Evolutionary conservation across 2,113 vertebrate genomes (phyloP), one percentile per base, ranked within the genome.

Genomic region (Nannospalax galili): DNA sequence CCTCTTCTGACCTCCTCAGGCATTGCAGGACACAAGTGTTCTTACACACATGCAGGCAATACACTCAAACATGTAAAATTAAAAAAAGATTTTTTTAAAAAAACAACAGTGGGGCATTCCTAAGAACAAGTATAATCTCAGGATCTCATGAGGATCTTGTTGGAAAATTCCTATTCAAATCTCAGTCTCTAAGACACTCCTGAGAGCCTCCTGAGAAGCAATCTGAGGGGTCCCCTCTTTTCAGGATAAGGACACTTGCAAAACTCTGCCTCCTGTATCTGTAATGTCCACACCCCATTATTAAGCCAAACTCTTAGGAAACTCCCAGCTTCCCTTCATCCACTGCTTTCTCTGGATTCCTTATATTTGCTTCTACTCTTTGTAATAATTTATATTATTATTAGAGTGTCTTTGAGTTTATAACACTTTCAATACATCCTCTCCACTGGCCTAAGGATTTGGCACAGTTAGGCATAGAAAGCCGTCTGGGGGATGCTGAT

Each of bases 371-470:
- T 79, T 72, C 60, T 35, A n/a, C 88, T 65, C 2, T 84, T 58
- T 70, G 28, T 62, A 92, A 79, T 72, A 65, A 84, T 62, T 58
- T 88, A 28, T 30, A 37, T 75, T 89, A 69, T 72, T 87, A 92
- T 73, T 90, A 80, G 77, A 88, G 75, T 7, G 1, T 32, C 35
- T 70, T 20, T 16, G 65, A 52, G 48, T 95, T 89, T 74, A 30
- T 42, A 45, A 26, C 93, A 32, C 62, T 94, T 95, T 94, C 70
- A 90, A 87, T 89, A 90, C 60, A 93, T 97, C 77, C 93, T 93
- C 65, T 93, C 80, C 89, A 84, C 92, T 92, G 92, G 84, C 75
- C 80, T 87, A 80, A 95, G 67, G 84, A 94, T 73, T 69, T 94
- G 91, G 88, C 94, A 84, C 40, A 16, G 80, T 84, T 22, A 86